Conservation (phyloP, 2,113 vertebrate genomes). For the Tychaedon coryphoeus region DNA sequence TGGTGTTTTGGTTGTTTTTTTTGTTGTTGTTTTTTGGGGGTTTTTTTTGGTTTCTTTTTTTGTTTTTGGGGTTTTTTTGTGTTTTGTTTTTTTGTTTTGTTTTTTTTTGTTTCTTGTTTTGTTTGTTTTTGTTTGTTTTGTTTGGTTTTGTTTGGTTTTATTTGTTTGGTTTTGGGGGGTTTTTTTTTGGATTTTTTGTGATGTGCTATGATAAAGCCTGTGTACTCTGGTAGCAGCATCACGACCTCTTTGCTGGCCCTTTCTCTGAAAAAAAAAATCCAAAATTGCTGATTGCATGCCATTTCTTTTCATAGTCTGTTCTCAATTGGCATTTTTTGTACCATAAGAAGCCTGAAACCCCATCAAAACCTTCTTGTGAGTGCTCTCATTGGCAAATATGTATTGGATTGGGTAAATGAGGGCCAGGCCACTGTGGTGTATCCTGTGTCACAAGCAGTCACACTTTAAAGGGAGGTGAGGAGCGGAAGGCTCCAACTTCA, state of each 20-base stretch:
- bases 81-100: not conserved
- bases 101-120: not conserved
- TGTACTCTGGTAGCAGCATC: not conserved
- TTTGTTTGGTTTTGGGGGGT: not conserved
- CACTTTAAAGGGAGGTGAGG: not conserved
- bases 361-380: rapidly evolving
- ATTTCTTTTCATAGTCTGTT: not conserved
- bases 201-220: not conserved
- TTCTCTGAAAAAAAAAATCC: not conserved
- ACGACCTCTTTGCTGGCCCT: not conserved
- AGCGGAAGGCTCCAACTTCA: not conserved
- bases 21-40: not conserved
- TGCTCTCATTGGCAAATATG: rapidly evolving
- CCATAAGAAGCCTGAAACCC: not conserved
- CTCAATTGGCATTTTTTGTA: not conserved
- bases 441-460: not conserved
- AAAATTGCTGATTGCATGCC: not conserved
- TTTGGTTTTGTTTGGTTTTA: not conserved
- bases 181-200: not conserved
- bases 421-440: not conserved
- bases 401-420: not conserved
- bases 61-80: not conserved
- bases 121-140: not conserved
- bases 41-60: not conserved
- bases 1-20: not conserved